Evolutionary conservation across 2,888 invertebrate species (phyloP), one percentile per base, ranked within the genome.

Genomic region (Dilophus febrilis): DNA sequence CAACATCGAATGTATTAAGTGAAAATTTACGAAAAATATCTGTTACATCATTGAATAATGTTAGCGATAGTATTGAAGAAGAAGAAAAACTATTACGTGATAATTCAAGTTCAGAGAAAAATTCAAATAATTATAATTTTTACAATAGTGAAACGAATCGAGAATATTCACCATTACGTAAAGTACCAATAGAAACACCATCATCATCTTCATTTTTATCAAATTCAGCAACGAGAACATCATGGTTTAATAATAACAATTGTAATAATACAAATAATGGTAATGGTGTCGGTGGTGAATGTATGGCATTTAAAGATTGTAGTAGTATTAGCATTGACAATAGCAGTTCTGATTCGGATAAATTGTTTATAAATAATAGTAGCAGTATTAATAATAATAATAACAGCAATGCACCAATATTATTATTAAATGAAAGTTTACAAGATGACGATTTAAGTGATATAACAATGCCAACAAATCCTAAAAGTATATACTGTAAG

Each of bases 71-170:
- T 40, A 53, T 68, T 52, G 68, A 77, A 59, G 71, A 83, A 65
- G 71, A 83, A 65, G 71, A 73, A 64, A 65, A 80, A 65, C 64
- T 74, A 51, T 69, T 73, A 64, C 66, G 77, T 63, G 71, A 83
- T 64, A 61, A 66, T 42, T 68, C 68, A 42, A 64, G 64, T 43
- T 66, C 66, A 12, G 71, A 71, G 48, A 67, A 67, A 49, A 50
- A 52, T 47, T 50, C 51, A 4, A 61, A 59, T 47, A 35, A 30
- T 36, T 13, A 29, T 28, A 3, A 5, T 18, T 5, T 13, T 12
- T 28, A 22, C 29, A 35, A 29, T 38, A 11, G 18, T 19, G 4
- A 19, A 13, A 30, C 11, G 33, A 29, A 12, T 26, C n/a, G n/a
- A n/a, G n/a, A n/a, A n/a, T n/a, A n/a, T n/a, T n/a, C n/a, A n/a